Conservation (phyloP, 2,113 vertebrate species). For the Ailurus styani region DNA sequence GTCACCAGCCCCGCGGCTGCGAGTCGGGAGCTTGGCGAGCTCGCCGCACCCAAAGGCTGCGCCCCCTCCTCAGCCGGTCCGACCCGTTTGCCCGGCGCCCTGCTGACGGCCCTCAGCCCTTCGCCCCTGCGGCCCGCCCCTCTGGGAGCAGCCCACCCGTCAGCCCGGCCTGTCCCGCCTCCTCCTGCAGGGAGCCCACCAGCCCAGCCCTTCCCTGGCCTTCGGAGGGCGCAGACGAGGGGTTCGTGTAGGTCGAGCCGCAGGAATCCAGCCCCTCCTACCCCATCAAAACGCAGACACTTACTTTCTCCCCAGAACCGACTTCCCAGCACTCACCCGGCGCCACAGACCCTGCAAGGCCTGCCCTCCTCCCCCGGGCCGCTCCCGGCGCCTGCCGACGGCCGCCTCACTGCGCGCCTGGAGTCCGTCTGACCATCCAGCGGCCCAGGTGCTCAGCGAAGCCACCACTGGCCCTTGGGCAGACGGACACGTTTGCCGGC, state of each 20-base stretch:
- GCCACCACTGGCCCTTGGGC: background rate
- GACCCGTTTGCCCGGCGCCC: background rate
- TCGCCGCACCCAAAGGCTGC: background rate
- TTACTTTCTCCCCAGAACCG: background rate
- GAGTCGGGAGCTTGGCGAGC: background rate
- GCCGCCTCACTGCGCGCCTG: background rate
- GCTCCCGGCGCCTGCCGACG: background rate
- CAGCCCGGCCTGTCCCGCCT: background rate
- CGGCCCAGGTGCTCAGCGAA: background rate
- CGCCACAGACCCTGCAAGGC: background rate
- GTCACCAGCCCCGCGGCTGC: background rate
- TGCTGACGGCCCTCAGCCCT: background rate
- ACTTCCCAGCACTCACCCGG: background rate
- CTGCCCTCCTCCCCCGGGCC: background rate
- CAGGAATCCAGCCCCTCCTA: background rate
- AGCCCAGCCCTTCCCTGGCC: background rate
- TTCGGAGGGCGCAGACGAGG: background rate
- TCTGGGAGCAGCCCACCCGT: background rate
- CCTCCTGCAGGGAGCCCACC: background rate
- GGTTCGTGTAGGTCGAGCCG: too few relatives aligned
- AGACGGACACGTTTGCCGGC: background rate
- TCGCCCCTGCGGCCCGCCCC: background rate
- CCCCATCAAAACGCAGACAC: background rate
- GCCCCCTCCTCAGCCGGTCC: conserved; percentile 1
- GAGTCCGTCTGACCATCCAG: background rate